phyloP scores from a whole-genome alignment of 2,888 invertebrate genomes.

The Pseudoips prasinana region DNA sequence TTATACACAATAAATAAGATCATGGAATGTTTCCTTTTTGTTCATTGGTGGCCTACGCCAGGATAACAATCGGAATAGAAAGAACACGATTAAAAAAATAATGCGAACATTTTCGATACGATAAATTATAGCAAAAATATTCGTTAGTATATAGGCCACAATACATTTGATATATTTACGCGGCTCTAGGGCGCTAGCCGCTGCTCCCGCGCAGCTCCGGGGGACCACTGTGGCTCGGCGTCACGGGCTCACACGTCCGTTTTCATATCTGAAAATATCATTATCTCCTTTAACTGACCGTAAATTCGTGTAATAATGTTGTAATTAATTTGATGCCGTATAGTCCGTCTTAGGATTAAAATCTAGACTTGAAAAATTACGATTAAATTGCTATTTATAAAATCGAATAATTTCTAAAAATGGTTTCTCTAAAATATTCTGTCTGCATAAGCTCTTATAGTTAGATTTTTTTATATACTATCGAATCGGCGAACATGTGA shows the following conservation, averaged over 20 bases:
- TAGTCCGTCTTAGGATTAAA: too few relatives aligned
- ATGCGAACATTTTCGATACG: constrained; percentile 62
- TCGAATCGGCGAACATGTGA: too few relatives aligned
- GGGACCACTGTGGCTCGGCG: constrained; percentile 10
- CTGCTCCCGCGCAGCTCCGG: neutral
- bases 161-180: constrained; percentile 34
- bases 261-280: constrained; percentile 12
- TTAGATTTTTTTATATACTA: too few relatives aligned
- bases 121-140: constrained; percentile 82
- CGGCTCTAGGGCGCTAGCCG: constrained; percentile 8
- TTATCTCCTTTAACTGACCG: neutral
- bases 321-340: too few relatives aligned
- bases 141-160: constrained; percentile 62
- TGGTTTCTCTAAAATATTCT: too few relatives aligned
- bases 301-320: neutral
- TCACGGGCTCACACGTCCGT: constrained; percentile 15
- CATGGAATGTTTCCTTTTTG: constrained; percentile 74
- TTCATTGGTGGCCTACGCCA: constrained; percentile 50
- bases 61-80: constrained; percentile 51
- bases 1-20: constrained; percentile 81
- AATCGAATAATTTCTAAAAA: too few relatives aligned
- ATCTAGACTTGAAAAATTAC: too few relatives aligned
- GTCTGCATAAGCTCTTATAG: too few relatives aligned
- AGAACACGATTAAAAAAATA: constrained; percentile 67
- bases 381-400: too few relatives aligned